These are phyloP conservation scores for Mallotus villosus DNA, from an alignment of 2,797 vertebrate genomes.

Conservation along the genomic window DNA sequence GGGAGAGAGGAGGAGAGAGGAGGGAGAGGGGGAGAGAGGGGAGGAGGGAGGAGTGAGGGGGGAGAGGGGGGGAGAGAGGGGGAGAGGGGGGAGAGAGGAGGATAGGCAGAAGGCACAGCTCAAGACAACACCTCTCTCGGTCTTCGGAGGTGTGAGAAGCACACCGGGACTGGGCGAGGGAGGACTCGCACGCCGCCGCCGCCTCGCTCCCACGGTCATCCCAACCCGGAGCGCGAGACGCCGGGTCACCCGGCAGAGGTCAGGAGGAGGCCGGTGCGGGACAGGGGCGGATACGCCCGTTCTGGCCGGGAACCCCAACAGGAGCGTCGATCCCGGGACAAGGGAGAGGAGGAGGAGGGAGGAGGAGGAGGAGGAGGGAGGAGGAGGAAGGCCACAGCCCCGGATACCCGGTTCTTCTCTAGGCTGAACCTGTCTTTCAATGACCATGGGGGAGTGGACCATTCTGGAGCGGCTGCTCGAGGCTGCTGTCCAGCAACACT, in stretches of 20 bases:
- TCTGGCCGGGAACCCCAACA: too few relatives aligned
- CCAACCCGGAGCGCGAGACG: background rate
- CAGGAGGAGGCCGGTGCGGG: slow-evolving; percentile 39
- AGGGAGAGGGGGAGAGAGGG: slow-evolving; percentile 52
- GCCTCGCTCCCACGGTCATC: slow-evolving; percentile 7
- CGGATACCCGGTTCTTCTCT: slow-evolving; percentile 42
- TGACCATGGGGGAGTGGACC: slow-evolving; percentile 86
- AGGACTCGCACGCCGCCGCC: slow-evolving; percentile 47
- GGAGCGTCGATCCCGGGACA: background rate
- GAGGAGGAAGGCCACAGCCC: slow-evolving; percentile 25
- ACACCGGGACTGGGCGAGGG: slow-evolving; percentile 58
- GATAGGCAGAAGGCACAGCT: slow-evolving; percentile 27
- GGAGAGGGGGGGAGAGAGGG: slow-evolving; percentile 52
- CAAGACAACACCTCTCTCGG: slow-evolving; percentile 61
- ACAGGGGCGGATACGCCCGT: too few relatives aligned
- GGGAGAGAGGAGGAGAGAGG: slow-evolving; percentile 26
- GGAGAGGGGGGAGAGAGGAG: slow-evolving; percentile 42
- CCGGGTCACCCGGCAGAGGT: slow-evolving; percentile 60
- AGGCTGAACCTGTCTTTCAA: slow-evolving; percentile 35
- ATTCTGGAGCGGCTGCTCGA: slow-evolving; percentile 89
- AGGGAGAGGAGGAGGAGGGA: slow-evolving; percentile 4
- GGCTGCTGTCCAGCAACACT: slow-evolving; percentile 90
- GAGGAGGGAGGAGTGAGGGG: slow-evolving; percentile 49
- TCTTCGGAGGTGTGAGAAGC: slow-evolving; percentile 39
- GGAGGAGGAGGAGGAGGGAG: slow-evolving; percentile 19